Base-by-base conservation (phyloP, 2,797 vertebrate species). In the Hozukius guyotensis region DNA sequence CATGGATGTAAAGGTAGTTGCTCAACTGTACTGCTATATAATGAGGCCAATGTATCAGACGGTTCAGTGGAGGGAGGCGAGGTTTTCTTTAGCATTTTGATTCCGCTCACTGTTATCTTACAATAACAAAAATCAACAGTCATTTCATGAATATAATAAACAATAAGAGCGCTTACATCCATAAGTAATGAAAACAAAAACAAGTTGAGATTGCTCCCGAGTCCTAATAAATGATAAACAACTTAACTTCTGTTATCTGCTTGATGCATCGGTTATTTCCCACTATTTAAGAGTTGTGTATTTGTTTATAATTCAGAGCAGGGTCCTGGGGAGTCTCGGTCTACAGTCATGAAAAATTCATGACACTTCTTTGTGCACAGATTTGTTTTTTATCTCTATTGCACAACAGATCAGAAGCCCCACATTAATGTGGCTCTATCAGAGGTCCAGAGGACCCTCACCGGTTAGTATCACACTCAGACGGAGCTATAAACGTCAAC, bases 331-430 rank as follows among this genome's bases (percentile, higher is more conserved):
- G 77, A 93, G 83, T 78, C 73, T 83, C 60, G 0, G 86, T 86
- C 76, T 72, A 66, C 74, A 73, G 75, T 93, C 88, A 95, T 96
- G 92, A 94, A 96, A 95, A 88, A 95, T 95, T 88, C 82, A 96
- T 90, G 75, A 66, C 60, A 53, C 31, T 82, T 93, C 90, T 94
- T 93, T 94, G 77, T 86, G 86, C 82, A 82, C 57, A 77, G 69
- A 91, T 93, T 90, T 86, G 80, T 83, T 91, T 87, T 87, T 80
- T n/a, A n/a, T 59, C 10, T 91, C 86, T 80, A 57, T 87, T 85
- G 89, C 83, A 80, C 87, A 84, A 70, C 69, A 76, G 74, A 87
- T 85, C 75, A 81, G 69, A 81, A 75, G 62, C 22, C 42, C 52
- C 42, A 67, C 49, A 75, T 82, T 80, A 78, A 36, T 53, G 75